A percentile compares a stretch with the other conserved stretches of the same genome.
phyloP scores from a whole-genome alignment of 2,797 vertebrate genomes.

The Tragelaphus eurycerus region DNA sequence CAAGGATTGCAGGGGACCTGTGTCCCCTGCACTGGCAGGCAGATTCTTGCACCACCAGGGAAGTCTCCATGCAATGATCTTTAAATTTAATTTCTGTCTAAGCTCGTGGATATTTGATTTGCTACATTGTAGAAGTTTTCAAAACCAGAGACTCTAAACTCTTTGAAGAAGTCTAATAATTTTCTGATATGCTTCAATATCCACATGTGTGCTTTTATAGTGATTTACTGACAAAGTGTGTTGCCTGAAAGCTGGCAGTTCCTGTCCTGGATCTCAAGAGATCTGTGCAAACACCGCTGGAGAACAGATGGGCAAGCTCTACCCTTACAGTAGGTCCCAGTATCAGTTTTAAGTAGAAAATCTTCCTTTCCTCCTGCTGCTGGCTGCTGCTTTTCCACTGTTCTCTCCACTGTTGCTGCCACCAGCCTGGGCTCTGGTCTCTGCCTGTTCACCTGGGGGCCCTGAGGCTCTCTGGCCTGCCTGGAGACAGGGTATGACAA shows the following conservation, averaged over 20 bases:
- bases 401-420: not conserved
- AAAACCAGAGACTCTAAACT: not conserved
- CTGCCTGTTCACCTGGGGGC: too few species aligned
- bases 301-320: not conserved
- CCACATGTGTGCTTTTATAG: not conserved
- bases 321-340: not conserved
- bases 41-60: not conserved
- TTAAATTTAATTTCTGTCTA: constrained; percentile 18
- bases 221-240: not conserved
- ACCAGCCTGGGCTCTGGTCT: not conserved
- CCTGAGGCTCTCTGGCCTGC: not conserved
- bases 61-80: not conserved
- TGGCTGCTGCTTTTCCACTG: not conserved
- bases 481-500: not conserved
- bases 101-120: not conserved
- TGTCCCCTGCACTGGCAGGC: not conserved
- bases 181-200: not conserved
- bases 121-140: not conserved
- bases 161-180: not conserved
- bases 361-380: not conserved
- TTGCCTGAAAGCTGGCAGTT: not conserved
- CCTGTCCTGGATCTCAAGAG: not conserved
- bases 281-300: not conserved
- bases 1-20: not conserved
- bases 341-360: not conserved